Percentiles rank a stretch among this genome's conserved stretches.
These are phyloP conservation scores for Thera britannica DNA, from an alignment of 2,888 invertebrate species.

Conservation along the genomic window DNA sequence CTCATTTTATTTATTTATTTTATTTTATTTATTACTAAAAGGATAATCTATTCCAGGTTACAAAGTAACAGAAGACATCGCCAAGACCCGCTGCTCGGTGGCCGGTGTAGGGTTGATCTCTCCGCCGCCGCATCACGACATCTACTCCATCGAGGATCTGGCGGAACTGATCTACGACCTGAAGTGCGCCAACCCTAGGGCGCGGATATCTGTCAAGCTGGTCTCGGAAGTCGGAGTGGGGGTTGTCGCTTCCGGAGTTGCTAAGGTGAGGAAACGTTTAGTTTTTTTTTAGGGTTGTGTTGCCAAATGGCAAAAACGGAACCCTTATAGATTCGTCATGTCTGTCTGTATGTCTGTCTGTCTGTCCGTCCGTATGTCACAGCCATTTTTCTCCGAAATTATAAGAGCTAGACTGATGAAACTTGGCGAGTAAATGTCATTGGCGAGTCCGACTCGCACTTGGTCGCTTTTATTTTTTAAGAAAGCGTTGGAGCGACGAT, in stretches of 20 bases:
- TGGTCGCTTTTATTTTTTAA: too few relatives aligned
- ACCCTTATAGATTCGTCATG: too few relatives aligned
- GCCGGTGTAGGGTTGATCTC: conserved; percentile 99
- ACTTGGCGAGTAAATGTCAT: too few relatives aligned
- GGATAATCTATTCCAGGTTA: conserved; percentile 68
- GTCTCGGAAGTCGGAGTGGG: conserved; percentile 99
- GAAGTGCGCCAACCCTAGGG: conserved; percentile 98
- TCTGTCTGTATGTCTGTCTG: too few relatives aligned
- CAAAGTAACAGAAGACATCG: conserved; percentile 97
- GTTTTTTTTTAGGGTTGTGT: too few relatives aligned
- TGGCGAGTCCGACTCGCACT: too few relatives aligned
- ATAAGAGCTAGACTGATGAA: too few relatives aligned
- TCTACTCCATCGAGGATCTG: conserved; percentile 99
- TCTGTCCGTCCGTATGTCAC: too few relatives aligned
- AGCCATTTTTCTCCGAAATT: too few relatives aligned
- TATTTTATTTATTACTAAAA: not conserved
- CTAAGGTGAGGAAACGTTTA: conserved; percentile 87
- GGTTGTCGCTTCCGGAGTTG: conserved; percentile 99
- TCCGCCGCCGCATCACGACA: conserved; percentile 99
- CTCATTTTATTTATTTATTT: too few relatives aligned
- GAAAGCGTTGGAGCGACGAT: too few relatives aligned
- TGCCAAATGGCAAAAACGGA: too few relatives aligned
- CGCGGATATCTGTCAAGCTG: conserved; percentile 98
- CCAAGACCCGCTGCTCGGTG: conserved; percentile 97
- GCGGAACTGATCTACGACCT: conserved; percentile 99